Evolutionary conservation across 2,113 vertebrate genomes (phyloP), one percentile per base, ranked within the genome.

Genomic region (Noturus placidus): DNA sequence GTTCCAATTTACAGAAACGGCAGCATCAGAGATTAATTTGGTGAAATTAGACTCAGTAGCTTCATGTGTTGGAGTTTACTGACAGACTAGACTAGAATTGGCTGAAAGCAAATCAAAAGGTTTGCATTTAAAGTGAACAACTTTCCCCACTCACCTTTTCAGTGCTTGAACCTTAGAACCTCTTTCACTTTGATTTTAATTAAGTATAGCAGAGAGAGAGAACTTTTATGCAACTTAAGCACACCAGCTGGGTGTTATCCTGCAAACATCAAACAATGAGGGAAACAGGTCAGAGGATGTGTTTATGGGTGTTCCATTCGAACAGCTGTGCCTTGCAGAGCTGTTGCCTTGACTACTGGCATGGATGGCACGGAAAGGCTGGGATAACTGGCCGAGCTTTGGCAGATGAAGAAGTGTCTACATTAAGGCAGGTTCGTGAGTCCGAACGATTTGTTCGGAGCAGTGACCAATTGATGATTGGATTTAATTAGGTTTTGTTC

Each of bases 231-330:
- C 90, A 92, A 90, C 61, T 88, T 93, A 92, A 94, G 93, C 92
- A 92, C 89, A 92, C 92, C 94, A 94, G 94, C 94, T 95, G 93
- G 93, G 87, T 86, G 74, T 61, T 80, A 89, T 88, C 89, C 80
- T 83, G 76, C 30, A 76, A 63, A 88, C 86, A 78, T 89, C 80
- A 87, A 90, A 89, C 82, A 82, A 56, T 30, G 25, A 89, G 38
- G 52, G 80, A 85, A 84, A 87, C 79, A 77, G 70, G 82, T 83
- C 69, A 56, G 63, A 84, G 70, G 85, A 84, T 85, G 88, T 89
- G 87, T 90, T 84, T 89, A 85, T 88, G 74, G 86, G 61, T 79
- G 59, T 90, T 85, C 89, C 65, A 46, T 72, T 72, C 15, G 20
- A 79, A 74, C 86, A 81, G 61, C 89, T 87, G 92, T 89, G 89